Conservation (phyloP, 1,140 invertebrate genomes). For the Pachypeltis micranthus region DNA sequence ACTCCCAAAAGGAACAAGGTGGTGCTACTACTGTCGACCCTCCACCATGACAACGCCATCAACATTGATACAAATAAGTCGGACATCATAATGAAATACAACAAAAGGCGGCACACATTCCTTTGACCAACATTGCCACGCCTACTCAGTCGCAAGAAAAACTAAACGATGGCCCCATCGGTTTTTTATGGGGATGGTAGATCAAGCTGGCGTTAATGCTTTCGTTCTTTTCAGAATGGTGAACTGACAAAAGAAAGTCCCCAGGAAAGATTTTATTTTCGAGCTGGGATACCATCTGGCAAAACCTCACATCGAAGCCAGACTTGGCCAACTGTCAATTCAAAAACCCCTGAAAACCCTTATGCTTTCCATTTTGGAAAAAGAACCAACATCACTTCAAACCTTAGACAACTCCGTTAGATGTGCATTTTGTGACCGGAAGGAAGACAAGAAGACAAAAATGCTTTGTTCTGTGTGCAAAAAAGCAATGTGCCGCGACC, state of each 20-base stretch:
- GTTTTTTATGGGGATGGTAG: slow-evolving; percentile 28
- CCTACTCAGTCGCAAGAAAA: slow-evolving; percentile 24
- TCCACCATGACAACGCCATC: neutral
- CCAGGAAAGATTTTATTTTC: slow-evolving; percentile 7
- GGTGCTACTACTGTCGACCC: neutral
- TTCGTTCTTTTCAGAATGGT: slow-evolving; percentile 19
- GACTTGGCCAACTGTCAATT: neutral
- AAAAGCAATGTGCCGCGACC: slow-evolving; percentile 4
- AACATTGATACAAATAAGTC: neutral
- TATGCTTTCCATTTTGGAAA: no score
- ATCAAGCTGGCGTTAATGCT: slow-evolving; percentile 30
- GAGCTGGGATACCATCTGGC: neutral
- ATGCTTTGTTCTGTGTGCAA: slow-evolving; percentile 11
- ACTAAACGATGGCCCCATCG: slow-evolving; percentile 30
- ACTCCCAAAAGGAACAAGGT: neutral
- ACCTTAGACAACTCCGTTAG: neutral
- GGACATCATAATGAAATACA: slow-evolving; percentile 23
- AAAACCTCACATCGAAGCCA: neutral
- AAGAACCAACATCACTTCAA: neutral
- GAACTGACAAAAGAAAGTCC: slow-evolving; percentile 11
- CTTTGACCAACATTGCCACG: slow-evolving; percentile 27
- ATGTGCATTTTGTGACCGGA: slow-evolving; percentile 1
- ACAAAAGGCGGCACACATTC: slow-evolving; percentile 35
- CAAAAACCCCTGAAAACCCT: slow-evolving; percentile 5
- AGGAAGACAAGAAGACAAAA: slow-evolving; percentile 6